Conservation (phyloP, 2,888 invertebrate species). For the Sisyra nigra region DNA sequence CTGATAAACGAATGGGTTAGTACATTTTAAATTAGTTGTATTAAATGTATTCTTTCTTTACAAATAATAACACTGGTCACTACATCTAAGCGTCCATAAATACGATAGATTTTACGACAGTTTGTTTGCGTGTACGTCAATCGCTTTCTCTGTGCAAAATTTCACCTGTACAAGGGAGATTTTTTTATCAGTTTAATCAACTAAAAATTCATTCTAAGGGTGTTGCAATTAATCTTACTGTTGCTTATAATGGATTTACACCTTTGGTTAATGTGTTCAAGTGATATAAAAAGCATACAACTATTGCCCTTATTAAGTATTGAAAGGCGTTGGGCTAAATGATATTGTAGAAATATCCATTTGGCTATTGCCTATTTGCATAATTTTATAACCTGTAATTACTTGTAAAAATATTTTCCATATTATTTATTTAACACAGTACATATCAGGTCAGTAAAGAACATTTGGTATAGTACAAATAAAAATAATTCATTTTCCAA, state of each 20-base stretch:
- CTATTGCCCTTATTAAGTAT: conserved; percentile 8
- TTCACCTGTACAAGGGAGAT: conserved; percentile 3
- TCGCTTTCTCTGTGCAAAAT: conserved; percentile 9
- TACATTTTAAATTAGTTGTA: conserved; percentile 11
- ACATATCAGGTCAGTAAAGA: no score
- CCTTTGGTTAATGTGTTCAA: background rate
- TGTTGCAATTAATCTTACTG: background rate
- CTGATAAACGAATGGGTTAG: conserved; percentile 27
- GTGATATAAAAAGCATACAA: no score
- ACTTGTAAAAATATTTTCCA: no score
- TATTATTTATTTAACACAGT: no score
- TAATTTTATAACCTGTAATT: no score
- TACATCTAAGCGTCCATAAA: conserved; percentile 1
- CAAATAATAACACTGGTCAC: background rate
- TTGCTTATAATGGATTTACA: background rate
- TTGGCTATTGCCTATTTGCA: no score
- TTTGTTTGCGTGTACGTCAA: conserved; percentile 10
- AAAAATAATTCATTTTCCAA: no score
- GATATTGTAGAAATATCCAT: background rate
- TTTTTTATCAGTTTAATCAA: background rate
- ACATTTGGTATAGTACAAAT: no score
- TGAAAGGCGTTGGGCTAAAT: conserved; percentile 5
- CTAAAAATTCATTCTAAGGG: background rate
- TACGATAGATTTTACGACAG: conserved; percentile 1
- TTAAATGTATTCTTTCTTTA: conserved; percentile 1